These are phyloP conservation scores for Nephila pilipes DNA, from an alignment of 1,140 invertebrate genomes.

Conservation along the genomic window DNA sequence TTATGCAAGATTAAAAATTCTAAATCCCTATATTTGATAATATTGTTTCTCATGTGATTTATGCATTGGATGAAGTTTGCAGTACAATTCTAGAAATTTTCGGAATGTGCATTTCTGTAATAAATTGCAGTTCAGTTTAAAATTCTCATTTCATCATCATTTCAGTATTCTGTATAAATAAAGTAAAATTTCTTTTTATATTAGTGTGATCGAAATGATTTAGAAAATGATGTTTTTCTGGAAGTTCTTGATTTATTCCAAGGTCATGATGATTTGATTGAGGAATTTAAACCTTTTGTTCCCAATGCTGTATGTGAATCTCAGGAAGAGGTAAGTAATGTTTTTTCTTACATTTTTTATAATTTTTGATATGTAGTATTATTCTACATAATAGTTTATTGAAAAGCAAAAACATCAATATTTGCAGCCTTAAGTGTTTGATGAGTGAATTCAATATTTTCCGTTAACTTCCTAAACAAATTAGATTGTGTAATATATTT, in stretches of 20 bases:
- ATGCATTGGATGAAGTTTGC: not conserved
- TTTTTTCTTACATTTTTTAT: not conserved
- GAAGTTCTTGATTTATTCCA: conserved; percentile 98
- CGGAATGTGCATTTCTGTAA: not conserved
- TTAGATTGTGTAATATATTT: not conserved
- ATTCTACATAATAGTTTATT: too few species aligned
- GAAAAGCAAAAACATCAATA: too few species aligned
- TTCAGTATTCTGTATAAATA: not conserved
- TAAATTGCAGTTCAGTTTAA: not conserved
- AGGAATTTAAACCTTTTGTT: conserved; percentile 97
- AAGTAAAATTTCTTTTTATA: not conserved
- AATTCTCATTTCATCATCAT: not conserved
- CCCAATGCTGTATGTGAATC: conserved; percentile 85
- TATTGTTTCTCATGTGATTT: not conserved
- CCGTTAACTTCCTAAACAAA: not conserved
- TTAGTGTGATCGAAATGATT: not conserved
- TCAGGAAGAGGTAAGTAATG: not conserved
- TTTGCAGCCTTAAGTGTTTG: not conserved
- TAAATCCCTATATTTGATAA: not conserved
- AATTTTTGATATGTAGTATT: too few species aligned
- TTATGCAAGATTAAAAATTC: too few species aligned
- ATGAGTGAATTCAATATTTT: not conserved
- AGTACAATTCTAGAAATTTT: not conserved
- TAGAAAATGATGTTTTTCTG: conserved; percentile 92
- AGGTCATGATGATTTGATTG: conserved; percentile 97